phyloP scores from a whole-genome alignment of 2,888 invertebrate species.

The Eulithis prunata region DNA sequence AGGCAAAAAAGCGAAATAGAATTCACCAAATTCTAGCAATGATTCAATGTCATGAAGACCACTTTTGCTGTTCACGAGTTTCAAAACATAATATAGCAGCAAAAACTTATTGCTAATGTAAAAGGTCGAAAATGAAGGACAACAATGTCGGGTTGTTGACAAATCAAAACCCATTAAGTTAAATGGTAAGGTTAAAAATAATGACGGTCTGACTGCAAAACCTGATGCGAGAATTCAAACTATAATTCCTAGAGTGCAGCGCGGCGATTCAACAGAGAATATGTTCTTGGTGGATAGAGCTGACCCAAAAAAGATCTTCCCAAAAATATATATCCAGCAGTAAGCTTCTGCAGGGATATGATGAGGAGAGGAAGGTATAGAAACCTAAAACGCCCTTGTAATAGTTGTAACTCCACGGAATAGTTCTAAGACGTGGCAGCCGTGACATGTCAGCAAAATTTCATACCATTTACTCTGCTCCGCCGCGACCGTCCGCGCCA shows the following conservation, averaged over 20 bases:
- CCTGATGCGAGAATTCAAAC: background rate
- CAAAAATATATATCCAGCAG: no score
- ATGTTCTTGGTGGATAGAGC: no score
- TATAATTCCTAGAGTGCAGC: background rate
- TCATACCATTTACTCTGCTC: conserved; percentile 95
- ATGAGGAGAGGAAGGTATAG: no score
- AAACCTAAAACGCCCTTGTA: no score
- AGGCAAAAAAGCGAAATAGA: background rate
- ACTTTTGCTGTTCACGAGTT: background rate
- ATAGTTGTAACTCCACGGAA: background rate
- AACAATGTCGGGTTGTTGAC: conserved; percentile 2
- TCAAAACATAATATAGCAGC: background rate
- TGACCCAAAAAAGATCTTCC: no score
- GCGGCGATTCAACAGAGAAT: no score
- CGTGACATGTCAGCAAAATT: background rate
- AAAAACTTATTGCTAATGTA: background rate
- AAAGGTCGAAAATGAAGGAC: conserved; percentile 5
- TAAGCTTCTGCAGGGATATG: no score
- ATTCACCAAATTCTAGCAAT: background rate
- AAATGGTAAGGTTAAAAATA: conserved; percentile 2
- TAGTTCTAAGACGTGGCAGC: background rate
- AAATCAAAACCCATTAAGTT: conserved; percentile 2
- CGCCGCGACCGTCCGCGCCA: conserved; percentile 96
- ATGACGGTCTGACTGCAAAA: conserved; percentile 1
- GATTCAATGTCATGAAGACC: conserved; percentile 1